Evolutionary conservation across 2,888 invertebrate genomes (phyloP).

Genomic region (Hydroisotoma schaefferi): DNA sequence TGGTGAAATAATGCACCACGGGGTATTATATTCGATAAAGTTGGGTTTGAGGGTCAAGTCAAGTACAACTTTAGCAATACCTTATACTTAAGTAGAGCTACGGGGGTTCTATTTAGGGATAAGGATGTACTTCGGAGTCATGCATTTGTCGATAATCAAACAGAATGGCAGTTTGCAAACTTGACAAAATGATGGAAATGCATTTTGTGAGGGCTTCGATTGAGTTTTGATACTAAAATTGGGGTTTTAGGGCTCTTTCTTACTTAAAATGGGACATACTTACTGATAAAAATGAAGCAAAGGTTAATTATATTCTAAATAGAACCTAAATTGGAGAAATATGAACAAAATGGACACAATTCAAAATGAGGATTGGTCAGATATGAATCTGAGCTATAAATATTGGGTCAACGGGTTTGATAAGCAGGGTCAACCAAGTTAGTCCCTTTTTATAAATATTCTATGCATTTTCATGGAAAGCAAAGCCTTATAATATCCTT

Average conservation of each 20-base stretch:
- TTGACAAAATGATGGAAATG: too few relatives aligned
- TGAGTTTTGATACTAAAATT: too few relatives aligned
- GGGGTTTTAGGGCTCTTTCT: too few relatives aligned
- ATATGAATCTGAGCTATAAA: slow-evolving; percentile 13
- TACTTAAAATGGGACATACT: background rate
- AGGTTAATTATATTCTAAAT: background rate
- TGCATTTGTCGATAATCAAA: too few relatives aligned
- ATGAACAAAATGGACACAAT: slow-evolving; percentile 18
- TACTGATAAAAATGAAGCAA: background rate
- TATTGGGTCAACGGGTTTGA: slow-evolving; percentile 17
- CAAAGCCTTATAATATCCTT: background rate
- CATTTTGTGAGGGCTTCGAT: too few relatives aligned
- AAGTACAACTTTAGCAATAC: too few relatives aligned
- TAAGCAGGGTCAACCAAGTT: slow-evolving; percentile 20
- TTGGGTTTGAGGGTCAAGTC: too few relatives aligned
- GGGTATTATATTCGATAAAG: too few relatives aligned
- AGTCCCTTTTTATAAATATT: background rate
- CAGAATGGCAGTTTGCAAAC: too few relatives aligned
- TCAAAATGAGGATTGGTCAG: slow-evolving; percentile 24
- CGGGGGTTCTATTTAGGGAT: too few relatives aligned
- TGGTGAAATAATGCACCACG: too few relatives aligned
- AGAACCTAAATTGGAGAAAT: slow-evolving; percentile 25
- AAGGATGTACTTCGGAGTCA: background rate
- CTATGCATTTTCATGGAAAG: background rate
- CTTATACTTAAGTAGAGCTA: too few relatives aligned